Conservation (phyloP, 2,113 vertebrate genomes). For the Oncorhynchus mykiss region DNA sequence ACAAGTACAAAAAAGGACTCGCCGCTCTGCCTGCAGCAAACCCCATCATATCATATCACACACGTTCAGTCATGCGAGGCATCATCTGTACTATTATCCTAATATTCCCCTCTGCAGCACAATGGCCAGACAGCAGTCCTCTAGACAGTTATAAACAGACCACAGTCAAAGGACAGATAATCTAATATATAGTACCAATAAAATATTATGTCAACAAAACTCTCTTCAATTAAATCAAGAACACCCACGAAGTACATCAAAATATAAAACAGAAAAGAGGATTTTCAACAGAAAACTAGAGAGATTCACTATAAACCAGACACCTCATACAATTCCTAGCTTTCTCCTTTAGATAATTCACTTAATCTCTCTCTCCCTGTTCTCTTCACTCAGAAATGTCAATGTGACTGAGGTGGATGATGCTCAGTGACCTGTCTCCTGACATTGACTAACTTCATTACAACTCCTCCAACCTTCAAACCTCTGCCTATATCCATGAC, state of each 20-base stretch:
- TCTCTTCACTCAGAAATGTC: constrained; percentile 50
- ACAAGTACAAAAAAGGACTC: constrained; percentile 55
- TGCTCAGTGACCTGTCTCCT: constrained; percentile 68
- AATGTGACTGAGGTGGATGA: constrained; percentile 54
- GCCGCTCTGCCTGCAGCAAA: constrained; percentile 55
- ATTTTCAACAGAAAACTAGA: neutral
- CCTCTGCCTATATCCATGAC: constrained; percentile 46
- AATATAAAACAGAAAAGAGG: neutral
- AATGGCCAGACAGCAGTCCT: constrained; percentile 36
- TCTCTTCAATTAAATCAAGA: neutral
- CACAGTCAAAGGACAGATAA: constrained; percentile 8
- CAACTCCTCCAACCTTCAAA: constrained; percentile 49
- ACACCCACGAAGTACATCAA: neutral
- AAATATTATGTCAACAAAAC: neutral
- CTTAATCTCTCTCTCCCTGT: constrained; percentile 3
- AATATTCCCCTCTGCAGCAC: constrained; percentile 55
- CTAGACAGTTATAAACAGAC: constrained; percentile 15
- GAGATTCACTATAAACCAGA: neutral
- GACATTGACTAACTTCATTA: constrained; percentile 54
- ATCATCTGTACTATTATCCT: constrained; percentile 67
- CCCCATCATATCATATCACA: constrained; percentile 73
- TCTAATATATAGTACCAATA: neutral
- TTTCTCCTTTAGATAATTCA: neutral
- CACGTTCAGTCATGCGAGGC: constrained; percentile 65
- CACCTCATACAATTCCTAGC: neutral